Percentiles rank a stretch among this genome's conserved stretches.
These are phyloP conservation scores for Drosophila pachea DNA, from an alignment of 1,140 invertebrate species.

Conservation along the genomic window DNA sequence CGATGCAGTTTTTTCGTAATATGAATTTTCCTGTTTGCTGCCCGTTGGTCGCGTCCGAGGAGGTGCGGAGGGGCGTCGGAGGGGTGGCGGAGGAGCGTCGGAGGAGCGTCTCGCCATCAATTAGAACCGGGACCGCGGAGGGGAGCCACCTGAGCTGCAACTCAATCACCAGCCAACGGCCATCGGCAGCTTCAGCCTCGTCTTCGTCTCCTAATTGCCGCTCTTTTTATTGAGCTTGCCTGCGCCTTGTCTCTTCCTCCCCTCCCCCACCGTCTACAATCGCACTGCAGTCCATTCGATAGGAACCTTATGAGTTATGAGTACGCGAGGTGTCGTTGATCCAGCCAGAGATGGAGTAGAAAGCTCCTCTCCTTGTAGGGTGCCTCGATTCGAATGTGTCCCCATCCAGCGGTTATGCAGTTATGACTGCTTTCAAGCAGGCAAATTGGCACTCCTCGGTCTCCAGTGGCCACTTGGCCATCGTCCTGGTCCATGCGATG, in stretches of 20 bases:
- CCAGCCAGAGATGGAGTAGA: conserved; percentile 41
- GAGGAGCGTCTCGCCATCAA: conserved; percentile 59
- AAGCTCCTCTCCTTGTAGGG: conserved; percentile 48
- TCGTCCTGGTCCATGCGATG: conserved; percentile 25
- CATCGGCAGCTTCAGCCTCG: conserved; percentile 51
- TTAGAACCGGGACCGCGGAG: conserved; percentile 44
- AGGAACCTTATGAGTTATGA: conserved; percentile 53
- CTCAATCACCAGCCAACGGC: conserved; percentile 65
- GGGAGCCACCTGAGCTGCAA: conserved; percentile 65
- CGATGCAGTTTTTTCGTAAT: conserved; percentile 75
- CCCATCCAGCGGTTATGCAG: conserved; percentile 1
- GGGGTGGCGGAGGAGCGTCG: neutral
- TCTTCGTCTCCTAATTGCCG: conserved; percentile 64
- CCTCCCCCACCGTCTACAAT: too few species aligned
- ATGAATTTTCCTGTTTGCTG: conserved; percentile 73
- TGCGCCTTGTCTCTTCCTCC: conserved; percentile 8
- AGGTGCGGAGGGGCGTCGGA: conserved; percentile 11
- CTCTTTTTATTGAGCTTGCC: conserved; percentile 46
- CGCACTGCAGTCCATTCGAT: conserved; percentile 27
- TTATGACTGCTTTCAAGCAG: conserved; percentile 21
- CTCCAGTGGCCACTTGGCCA: conserved; percentile 13
- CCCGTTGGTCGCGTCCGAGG: conserved; percentile 34
- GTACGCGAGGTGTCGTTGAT: conserved; percentile 39
- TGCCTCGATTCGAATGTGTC: conserved; percentile 8
- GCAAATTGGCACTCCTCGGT: conserved; percentile 57